Evolutionary conservation across 2,797 vertebrate genomes (phyloP).

Genomic region (Acridotheres tristis): DNA sequence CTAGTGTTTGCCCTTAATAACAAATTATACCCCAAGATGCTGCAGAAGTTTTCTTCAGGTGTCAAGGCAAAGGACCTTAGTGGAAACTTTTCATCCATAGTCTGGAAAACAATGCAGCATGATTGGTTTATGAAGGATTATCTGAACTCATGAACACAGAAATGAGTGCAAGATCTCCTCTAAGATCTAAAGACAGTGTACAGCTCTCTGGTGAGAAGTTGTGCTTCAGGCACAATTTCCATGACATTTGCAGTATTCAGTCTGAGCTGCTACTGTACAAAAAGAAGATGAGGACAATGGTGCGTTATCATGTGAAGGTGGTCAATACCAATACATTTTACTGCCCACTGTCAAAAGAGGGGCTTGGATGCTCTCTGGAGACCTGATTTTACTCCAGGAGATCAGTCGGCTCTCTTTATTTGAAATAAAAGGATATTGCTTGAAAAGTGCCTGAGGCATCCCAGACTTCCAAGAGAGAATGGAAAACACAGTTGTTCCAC

Average conservation of each 20-base stretch:
- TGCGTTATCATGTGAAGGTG: not conserved
- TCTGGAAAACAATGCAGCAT: not conserved
- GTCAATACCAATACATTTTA: not conserved
- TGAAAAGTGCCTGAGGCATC: not conserved
- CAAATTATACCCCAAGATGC: not conserved
- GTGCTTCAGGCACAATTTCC: slow-evolving; percentile 17
- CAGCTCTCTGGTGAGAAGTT: not conserved
- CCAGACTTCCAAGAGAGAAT: not conserved
- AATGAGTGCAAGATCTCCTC: not conserved
- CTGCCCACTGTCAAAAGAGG: not conserved
- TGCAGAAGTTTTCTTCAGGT: not conserved
- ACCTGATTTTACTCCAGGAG: not conserved
- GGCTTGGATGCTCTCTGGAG: not conserved
- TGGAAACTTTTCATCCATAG: not conserved
- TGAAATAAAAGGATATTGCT: slow-evolving; percentile 10
- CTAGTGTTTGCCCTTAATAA: not conserved
- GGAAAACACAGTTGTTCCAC: not conserved
- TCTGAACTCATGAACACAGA: not conserved
- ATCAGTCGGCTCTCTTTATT: not conserved
- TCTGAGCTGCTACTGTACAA: not conserved
- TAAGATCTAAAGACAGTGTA: not conserved
- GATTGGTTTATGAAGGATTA: not conserved
- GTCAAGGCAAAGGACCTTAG: not conserved
- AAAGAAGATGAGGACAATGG: not conserved
- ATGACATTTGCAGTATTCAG: not conserved